These are phyloP conservation scores for Heterotilapia buettikoferi DNA, from an alignment of 2,113 vertebrate species.

Conservation along the genomic window DNA sequence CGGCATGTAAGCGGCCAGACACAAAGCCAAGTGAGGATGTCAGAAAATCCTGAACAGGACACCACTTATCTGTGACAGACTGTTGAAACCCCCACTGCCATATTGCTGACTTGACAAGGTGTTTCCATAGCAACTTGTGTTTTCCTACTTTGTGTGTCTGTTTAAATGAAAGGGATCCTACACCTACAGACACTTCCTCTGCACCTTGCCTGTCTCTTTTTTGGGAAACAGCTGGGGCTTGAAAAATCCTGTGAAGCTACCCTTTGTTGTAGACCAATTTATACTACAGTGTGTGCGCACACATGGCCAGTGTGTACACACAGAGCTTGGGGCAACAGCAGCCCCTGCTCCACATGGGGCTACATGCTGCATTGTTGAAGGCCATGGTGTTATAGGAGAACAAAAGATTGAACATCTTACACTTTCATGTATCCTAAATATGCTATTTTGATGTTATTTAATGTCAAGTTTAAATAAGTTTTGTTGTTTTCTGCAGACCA, in stretches of 20 bases:
- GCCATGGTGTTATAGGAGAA: not conserved
- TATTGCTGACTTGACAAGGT: constrained; percentile 41
- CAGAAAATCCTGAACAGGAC: constrained; percentile 32
- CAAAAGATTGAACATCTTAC: constrained; percentile 10
- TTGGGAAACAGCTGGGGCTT: not conserved
- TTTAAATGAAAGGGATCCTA: not conserved
- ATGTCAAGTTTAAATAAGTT: not conserved
- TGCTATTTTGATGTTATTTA: not conserved
- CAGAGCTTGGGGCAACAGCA: constrained; percentile 12
- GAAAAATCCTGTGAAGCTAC: not conserved
- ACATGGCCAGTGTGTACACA: not conserved
- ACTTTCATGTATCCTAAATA: not conserved
- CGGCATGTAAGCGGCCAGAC: constrained; percentile 31
- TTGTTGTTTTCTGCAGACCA: not conserved
- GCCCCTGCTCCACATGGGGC: not conserved
- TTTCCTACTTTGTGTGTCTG: not conserved
- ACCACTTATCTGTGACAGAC: constrained; percentile 28
- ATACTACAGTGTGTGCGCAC: not conserved
- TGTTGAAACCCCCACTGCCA: not conserved
- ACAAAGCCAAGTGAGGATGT: constrained; percentile 33
- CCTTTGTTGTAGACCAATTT: not conserved
- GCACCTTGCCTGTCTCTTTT: not conserved
- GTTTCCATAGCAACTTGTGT: constrained; percentile 33
- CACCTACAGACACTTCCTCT: not conserved
- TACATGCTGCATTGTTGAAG: not conserved